Evolutionary conservation across 2,888 invertebrate species (phyloP), one percentile per base, ranked within the genome.

Genomic region (Meteorus cinctellus): DNA sequence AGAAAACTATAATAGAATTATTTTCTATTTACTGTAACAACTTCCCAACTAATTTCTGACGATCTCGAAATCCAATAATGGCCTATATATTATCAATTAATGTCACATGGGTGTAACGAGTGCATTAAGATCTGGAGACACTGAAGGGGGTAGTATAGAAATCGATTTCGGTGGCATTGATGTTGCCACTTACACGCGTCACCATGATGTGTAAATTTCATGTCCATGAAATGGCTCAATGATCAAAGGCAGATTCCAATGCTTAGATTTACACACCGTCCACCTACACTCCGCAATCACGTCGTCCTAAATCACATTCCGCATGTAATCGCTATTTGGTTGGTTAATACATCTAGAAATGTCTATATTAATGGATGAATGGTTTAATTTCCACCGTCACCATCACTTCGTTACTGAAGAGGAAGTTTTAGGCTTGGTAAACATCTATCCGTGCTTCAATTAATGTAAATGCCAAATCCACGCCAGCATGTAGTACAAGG

Each of bases 241-340:
- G 55, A 55, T 55, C 55, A 55, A 55, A 55, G 55, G 19, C n/a
- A 8, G 19, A 55, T 55, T 55, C 55, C 10, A 55, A 19, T n/a
- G 19, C n/a, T 55, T 55, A 19, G 19, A 19, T 55, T 55, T 19
- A 1, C 19, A n/a, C 55, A 5, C 48, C 48, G 6, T 16, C n/a
- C 48, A 48, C 16, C 4, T n/a, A 8, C 41, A 12, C n/a, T 19
- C 24, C 1, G 19, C 55, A n/a, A 6, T 19, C n/a, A 55, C 55
- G 4, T 19, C 10, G 8, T 55, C 8, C 19, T 19, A 19, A 55
- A 55, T 55, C 2, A 19, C 55, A 55, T 55, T 55, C 10, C 14
- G 41, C 41, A 48, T 48, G 10, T 16, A 48, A 48, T 48, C 48
- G 16, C n/a, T 6, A n/a, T 48, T 16, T 48, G 6, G n/a, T 10